Conservation (phyloP, 1,140 invertebrate genomes). For the Brachionus rotundiformis region DNA sequence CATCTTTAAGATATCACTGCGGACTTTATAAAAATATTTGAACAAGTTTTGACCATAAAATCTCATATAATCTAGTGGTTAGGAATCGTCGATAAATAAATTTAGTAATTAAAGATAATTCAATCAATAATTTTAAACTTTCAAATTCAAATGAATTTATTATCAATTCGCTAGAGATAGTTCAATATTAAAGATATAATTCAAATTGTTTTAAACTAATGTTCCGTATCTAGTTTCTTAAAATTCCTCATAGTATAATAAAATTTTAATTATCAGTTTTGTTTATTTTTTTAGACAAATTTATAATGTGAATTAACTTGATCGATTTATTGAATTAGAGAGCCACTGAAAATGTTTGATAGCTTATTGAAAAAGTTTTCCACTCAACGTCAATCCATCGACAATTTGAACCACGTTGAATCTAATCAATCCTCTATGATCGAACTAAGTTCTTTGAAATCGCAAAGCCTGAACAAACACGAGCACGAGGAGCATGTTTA, state of each 20-base stretch:
- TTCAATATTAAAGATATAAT: not conserved
- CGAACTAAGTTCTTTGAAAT: not conserved
- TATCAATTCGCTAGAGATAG: not conserved
- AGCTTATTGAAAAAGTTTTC: slow-evolving; percentile 25
- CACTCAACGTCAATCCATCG: slow-evolving; percentile 8
- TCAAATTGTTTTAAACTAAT: not conserved
- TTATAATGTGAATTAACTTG: slow-evolving; percentile 34
- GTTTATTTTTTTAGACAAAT: not conserved
- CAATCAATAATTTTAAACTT: not conserved
- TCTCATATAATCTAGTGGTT: slow-evolving; percentile 6
- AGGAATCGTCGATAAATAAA: not conserved
- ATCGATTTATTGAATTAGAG: not conserved
- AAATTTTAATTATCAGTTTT: not conserved
- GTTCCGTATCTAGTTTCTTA: not conserved
- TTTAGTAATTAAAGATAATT: too few relatives aligned
- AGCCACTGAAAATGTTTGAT: not conserved
- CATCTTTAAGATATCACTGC: too few relatives aligned
- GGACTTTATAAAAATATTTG: too few relatives aligned
- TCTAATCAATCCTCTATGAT: not conserved
- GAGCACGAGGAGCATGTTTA: not conserved
- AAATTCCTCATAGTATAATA: slow-evolving; percentile 30
- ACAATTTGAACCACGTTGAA: not conserved
- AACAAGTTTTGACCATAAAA: too few relatives aligned
- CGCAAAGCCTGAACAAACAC: not conserved
- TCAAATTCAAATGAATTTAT: not conserved